phyloP scores from a whole-genome alignment of 2,888 invertebrate genomes.

The Amblyjoppa proteus region DNA sequence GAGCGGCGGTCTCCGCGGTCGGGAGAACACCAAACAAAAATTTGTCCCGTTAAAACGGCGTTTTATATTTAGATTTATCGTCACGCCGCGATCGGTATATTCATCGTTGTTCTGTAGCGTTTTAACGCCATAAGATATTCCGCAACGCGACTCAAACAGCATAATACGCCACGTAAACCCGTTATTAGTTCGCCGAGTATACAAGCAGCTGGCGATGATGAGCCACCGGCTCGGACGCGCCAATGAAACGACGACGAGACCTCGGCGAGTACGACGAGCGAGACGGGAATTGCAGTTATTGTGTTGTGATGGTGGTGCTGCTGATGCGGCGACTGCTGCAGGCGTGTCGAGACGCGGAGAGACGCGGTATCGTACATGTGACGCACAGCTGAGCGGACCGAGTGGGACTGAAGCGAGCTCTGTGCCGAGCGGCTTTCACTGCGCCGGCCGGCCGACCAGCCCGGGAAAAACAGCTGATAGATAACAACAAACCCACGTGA shows the following conservation, averaged over 20 bases:
- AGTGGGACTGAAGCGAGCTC: constrained; percentile 78
- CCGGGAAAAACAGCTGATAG: constrained; percentile 87
- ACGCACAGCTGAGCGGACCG: constrained; percentile 83
- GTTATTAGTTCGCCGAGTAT: constrained; percentile 1
- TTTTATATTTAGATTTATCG: constrained; percentile 50
- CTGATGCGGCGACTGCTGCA: constrained; percentile 79
- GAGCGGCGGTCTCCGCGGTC: constrained; percentile 85
- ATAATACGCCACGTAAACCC: constrained; percentile 69
- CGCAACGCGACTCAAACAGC: constrained; percentile 74
- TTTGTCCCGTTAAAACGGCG: constrained; percentile 57
- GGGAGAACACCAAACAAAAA: constrained; percentile 57
- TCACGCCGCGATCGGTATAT: constrained; percentile 61
- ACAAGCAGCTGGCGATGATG: constrained; percentile 60
- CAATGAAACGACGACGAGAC: constrained; percentile 88
- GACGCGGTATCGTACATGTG: constrained; percentile 77
- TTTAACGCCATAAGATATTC: constrained; percentile 70
- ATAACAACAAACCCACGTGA: constrained; percentile 91
- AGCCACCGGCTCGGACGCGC: constrained; percentile 83
- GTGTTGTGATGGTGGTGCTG: constrained; percentile 72
- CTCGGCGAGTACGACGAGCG: constrained; percentile 70
- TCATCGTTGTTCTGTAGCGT: constrained; percentile 50
- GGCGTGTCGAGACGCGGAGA: constrained; percentile 82
- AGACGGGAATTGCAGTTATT: constrained; percentile 38
- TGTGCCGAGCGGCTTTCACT: constrained; percentile 81
- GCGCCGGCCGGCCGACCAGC: constrained; percentile 81